Base-by-base conservation (phyloP, 1,140 invertebrate species). In the Lerema accius region DNA sequence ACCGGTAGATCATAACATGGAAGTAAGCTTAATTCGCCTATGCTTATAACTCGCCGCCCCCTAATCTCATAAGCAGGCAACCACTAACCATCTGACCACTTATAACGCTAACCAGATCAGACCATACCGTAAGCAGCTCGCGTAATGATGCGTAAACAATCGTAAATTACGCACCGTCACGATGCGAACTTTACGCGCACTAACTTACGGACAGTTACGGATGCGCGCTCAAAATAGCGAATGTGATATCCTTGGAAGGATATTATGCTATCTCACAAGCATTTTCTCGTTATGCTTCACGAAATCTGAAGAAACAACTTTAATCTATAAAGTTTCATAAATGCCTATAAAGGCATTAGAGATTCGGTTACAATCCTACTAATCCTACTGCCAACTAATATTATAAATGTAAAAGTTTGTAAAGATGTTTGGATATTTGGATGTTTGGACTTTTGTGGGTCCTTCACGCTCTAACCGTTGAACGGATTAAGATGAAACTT, bases 61-160 rank as follows among this genome's bases (percentile, higher is more conserved):
- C 43, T 32, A 32, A 32, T 32, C n/a, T 4, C 48, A 10, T 50
- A 32, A 28, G 10, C 10, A 46, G 4, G 15, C 19, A 15, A 26
- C 26, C 15, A 50, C 28, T 51, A 51, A 51, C 11, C 35, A 39
- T 4, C 28, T 32, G 9, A 23, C 2, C 48, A 50, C 49, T 37
- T 5, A 53, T 53, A 51, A 39, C 35, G 35, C 50, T 53, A 53
- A 53, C 50, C 28, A 53, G 50, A 40, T 51, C 49, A 50, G 48
- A 37, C 35, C 35, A 11, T 37, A 40, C 50, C 11, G 17, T 40
- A 23, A 53, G 50, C 13, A 35, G 45, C 35, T 13, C 49, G 49
- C 50, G 32, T 73, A 76, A 78, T 70, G 58, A 63, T 45, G 69
- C 76, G 69, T 77, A 63, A 60, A 69, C 67, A 81, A 81, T 81